phyloP scores from a whole-genome alignment of 2,113 vertebrate genomes.

The cat (Felis catus) region F.catus_Fca126_mat1.0 CM031421.1:29484001-29484500 shows the following conservation, averaged over 20 bases:
- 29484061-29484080: background rate
- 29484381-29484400: background rate
- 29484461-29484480: background rate
- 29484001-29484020: background rate
- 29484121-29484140: background rate
- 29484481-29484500: background rate
- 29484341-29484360: background rate
- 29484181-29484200: background rate
- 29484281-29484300: background rate
- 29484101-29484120: background rate
- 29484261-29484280: background rate
- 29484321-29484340: background rate
- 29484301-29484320: background rate
- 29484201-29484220: background rate
- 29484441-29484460: background rate
- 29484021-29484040: accelerated
- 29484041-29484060: background rate
- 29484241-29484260: background rate
- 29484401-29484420: accelerated
- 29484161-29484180: background rate
- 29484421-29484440: too few species aligned
- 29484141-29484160: background rate
- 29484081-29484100: background rate
- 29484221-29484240: background rate
- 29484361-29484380: background rate